Evolutionary conservation across 1,140 invertebrate species (phyloP), one percentile per base, ranked within the genome.

Genomic region (Drosophila ironensis): DNA sequence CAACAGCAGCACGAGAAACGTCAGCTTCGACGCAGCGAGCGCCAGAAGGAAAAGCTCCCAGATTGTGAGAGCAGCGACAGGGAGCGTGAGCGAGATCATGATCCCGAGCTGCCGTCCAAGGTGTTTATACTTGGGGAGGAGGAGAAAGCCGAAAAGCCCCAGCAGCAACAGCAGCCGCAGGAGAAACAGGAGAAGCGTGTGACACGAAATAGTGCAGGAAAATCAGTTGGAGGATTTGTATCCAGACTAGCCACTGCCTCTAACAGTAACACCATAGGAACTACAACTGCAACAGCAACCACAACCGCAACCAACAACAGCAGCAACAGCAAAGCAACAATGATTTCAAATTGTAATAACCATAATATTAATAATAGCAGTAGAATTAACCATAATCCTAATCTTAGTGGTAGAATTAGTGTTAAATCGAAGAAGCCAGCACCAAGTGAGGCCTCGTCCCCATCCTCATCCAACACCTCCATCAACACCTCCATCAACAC

Each of bases 261-360:
- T 47, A 87, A 69, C 56, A 80, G 44, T 59, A 74, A 41, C 42
- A n/a, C n/a, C n/a, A 46, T 57, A 66, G 37, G 52, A 82, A 38
- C 54, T 42, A 45, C 48, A 52, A 27, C 54, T 9, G 11, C 14
- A 61, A 20, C 24, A 59, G 20, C 40, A 60, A n/a, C 44, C 53
- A 22, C 25, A 67, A n/a, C 45, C 56, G 66, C 14, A 28, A 46
- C 7, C 44, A 63, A 1, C 42, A 54, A 14, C 35, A 57, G 11
- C 47, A 51, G 1, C 73, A 67, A 40, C 76, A 72, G 37, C 41
- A 82, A 61, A 72, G 44, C 42, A 72, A 66, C 78, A 86, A 86
- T 80, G 80, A 84, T 81, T 72, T 70, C 81, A 77, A 87, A 87
- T 87, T 87, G 81, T 87, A 87, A 87, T 87, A 81, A 86, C 81